Conservation (phyloP, 2,797 vertebrate genomes). For the Leptodactylus fallax region DNA sequence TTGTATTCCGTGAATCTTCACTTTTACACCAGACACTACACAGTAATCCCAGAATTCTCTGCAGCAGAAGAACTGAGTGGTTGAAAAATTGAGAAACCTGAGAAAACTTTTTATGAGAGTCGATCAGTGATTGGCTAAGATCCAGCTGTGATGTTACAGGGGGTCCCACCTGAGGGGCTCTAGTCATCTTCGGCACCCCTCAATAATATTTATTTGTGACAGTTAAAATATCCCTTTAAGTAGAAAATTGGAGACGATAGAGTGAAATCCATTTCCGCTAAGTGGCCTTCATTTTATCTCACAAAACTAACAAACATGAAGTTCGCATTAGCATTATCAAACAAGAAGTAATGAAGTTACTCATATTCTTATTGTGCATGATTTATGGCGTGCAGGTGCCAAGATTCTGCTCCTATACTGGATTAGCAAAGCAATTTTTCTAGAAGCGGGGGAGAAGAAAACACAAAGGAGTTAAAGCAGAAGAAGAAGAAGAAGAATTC, state of each 20-base stretch:
- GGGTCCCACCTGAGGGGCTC: background rate
- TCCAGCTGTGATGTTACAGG: background rate
- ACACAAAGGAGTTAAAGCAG: background rate
- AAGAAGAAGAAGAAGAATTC: background rate
- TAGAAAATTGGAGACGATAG: background rate
- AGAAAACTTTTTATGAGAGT: background rate
- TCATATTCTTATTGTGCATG: slow-evolving; percentile 38
- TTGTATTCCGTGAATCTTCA: too few species aligned
- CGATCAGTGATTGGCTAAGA: too few species aligned
- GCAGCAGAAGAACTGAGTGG: too few species aligned
- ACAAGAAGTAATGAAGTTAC: slow-evolving; percentile 50
- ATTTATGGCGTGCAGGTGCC: slow-evolving; percentile 29
- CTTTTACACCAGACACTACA: too few species aligned
- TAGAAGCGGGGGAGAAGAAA: background rate
- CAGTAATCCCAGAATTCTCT: too few species aligned
- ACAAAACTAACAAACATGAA: slow-evolving; percentile 36
- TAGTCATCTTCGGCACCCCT: background rate
- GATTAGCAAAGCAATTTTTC: background rate
- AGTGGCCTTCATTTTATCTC: slow-evolving; percentile 28
- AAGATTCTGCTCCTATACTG: background rate
- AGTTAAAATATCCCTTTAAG: background rate
- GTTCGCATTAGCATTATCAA: slow-evolving; percentile 45
- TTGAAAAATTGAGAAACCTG: background rate
- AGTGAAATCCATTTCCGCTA: slow-evolving; percentile 17
- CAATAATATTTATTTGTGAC: background rate